Conservation (phyloP, 2,113 vertebrate genomes). For the Otocyon megalotis region DNA sequence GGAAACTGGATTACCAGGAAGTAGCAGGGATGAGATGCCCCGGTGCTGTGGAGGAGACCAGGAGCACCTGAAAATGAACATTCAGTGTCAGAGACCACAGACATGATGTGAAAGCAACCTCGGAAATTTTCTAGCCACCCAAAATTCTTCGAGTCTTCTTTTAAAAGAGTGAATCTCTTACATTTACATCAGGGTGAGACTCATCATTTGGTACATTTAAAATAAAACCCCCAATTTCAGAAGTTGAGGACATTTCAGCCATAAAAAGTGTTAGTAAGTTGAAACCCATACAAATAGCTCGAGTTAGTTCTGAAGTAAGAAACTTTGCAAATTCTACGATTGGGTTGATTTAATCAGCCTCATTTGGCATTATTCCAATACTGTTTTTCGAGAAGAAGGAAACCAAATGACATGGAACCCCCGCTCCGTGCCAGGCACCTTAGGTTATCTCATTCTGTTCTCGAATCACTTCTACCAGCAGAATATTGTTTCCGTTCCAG, state of each 20-base stretch:
- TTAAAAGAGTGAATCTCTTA: not conserved
- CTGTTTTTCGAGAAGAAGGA: not conserved
- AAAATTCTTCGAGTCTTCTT: not conserved
- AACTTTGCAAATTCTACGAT: not conserved
- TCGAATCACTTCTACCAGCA: not conserved
- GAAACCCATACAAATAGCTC: not conserved
- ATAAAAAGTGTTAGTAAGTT: not conserved
- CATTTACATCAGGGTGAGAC: not conserved
- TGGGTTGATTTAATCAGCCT: not conserved
- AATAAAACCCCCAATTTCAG: not conserved
- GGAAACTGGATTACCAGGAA: not conserved
- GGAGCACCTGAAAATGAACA: not conserved
- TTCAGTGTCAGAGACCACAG: not conserved
- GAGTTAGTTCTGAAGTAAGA: constrained; percentile 3
- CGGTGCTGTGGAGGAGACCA: not conserved
- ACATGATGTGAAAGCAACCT: not conserved
- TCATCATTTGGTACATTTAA: not conserved
- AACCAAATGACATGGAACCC: not conserved
- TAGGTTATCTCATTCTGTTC: not conserved
- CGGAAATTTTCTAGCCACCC: not conserved
- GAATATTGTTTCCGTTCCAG: not conserved
- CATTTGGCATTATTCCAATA: not conserved
- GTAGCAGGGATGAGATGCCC: not conserved
- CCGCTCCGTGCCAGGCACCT: not conserved
- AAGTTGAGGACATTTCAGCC: not conserved